Evolutionary conservation across 2,113 vertebrate genomes (phyloP), one percentile per base, ranked within the genome.

Genomic region (Psephotus haematonotus): DNA sequence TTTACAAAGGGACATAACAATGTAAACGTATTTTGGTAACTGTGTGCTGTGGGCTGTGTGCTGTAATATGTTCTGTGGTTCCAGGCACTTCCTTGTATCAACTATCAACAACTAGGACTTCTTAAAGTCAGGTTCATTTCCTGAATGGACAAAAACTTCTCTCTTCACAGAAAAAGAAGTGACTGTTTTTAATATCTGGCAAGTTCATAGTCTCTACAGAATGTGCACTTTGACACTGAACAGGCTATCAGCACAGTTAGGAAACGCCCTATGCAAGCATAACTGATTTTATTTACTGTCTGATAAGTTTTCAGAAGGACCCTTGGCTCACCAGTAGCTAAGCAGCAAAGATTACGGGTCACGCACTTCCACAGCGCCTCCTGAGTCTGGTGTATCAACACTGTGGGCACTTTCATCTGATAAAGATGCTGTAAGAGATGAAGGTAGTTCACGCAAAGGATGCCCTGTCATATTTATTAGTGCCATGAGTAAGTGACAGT

Each of bases 181-280:
- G 28, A 67, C 44, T 29, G 25, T 2, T 84, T 72, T 86, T 46
- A 77, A 6, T 33, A 72, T 24, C 3, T 20, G 10, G 7, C 23
- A 75, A 91, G 75, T 83, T 84, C 74, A 57, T 7, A 47, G 35
- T 74, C 74, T 46, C 37, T 85, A 37, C 9, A 37, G 29, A 57
- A 53, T 3, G 11, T 47, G 82, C 37, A 88, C 44, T 95, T 94
- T 62, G 91, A 83, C 81, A 88, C 68, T 49, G 35, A 84, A 79
- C 49, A 76, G 39, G 59, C 46, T 88, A 52, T 62, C 60, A 76
- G 28, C 4, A 41, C 50, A 80, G 43, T 25, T 22, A 41, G 60
- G 91, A 86, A 93, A 95, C 63, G 18, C 93, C 86, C 82, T 94
- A 16, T 12, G 33, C 74, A 93, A 95, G 88, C 60, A 35, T 25